Conservation (phyloP, 2,113 vertebrate genomes). For the Salminus brasiliensis region DNA sequence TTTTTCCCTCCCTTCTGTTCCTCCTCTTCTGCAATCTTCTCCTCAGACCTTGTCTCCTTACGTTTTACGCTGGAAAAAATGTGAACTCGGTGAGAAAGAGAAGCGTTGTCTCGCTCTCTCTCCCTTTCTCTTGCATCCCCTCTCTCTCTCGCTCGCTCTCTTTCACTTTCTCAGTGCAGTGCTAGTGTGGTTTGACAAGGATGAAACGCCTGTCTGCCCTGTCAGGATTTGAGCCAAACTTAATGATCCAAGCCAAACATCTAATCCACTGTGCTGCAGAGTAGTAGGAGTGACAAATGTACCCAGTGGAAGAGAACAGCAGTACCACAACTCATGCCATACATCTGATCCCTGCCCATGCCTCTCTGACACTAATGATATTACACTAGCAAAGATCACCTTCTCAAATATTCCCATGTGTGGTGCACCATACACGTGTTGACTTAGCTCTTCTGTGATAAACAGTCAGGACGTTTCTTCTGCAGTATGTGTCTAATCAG, state of each 20-base stretch:
- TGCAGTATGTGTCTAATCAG: neutral
- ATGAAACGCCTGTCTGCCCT: constrained; percentile 54
- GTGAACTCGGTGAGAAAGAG: neutral
- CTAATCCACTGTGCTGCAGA: constrained; percentile 57
- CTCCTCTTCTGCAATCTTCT: constrained; percentile 15
- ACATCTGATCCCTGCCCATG: constrained; percentile 46
- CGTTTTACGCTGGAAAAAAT: neutral
- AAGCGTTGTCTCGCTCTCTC: neutral
- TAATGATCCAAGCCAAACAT: constrained; percentile 58
- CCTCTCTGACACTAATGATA: constrained; percentile 47
- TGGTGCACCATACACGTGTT: constrained; percentile 11
- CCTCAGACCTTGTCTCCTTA: neutral
- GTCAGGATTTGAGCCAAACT: constrained; percentile 57
- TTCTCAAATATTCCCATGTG: constrained; percentile 33
- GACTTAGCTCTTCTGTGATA: neutral
- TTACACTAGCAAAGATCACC: constrained; percentile 38
- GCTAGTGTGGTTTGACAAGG: constrained; percentile 45
- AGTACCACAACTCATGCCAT: constrained; percentile 49
- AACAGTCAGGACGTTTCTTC: neutral
- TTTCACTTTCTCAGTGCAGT: neutral
- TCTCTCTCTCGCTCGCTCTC: neutral
- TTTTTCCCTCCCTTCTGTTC: constrained; percentile 21
- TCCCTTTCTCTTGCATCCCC: neutral
- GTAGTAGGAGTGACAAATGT: constrained; percentile 55
- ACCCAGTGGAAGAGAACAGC: constrained; percentile 43